phyloP scores from a whole-genome alignment of 2,113 vertebrate species.

The Atherinomorus stipes region DNA sequence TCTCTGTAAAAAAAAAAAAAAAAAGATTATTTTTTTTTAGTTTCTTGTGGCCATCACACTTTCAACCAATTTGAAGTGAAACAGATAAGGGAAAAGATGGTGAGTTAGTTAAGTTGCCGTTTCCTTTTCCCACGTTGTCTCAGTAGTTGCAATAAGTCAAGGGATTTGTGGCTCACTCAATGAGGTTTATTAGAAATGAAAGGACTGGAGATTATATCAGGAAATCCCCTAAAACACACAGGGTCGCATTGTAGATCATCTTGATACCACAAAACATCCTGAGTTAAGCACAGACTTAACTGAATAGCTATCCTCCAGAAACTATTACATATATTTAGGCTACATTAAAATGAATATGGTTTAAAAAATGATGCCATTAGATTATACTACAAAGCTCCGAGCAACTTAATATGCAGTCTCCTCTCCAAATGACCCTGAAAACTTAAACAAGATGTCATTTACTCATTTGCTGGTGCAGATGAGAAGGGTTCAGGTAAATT shows the following conservation, averaged over 20 bases:
- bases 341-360: background rate
- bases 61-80: constrained; percentile 11
- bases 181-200: constrained; percentile 63
- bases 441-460: constrained; percentile 13
- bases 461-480: constrained; percentile 45
- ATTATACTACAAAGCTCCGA: background rate
- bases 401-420: background rate
- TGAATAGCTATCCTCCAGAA: constrained; percentile 12
- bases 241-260: constrained; percentile 7
- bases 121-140: constrained; percentile 61
- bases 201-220: constrained; percentile 64
- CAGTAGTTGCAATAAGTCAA: constrained; percentile 27
- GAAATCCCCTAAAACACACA: constrained; percentile 61
- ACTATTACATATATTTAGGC: background rate
- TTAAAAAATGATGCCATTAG: background rate
- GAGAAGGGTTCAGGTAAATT: constrained; percentile 60
- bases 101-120: constrained; percentile 16
- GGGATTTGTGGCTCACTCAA: constrained; percentile 56
- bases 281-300: background rate
- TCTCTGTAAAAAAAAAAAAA: too few relatives aligned
- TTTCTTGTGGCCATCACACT: background rate
- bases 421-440: constrained; percentile 22
- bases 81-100: constrained; percentile 16
- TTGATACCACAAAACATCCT: constrained; percentile 51
- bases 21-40: background rate